Conservation (phyloP, 2,888 invertebrate species). For the Drepanosiphum platanoidis region DNA sequence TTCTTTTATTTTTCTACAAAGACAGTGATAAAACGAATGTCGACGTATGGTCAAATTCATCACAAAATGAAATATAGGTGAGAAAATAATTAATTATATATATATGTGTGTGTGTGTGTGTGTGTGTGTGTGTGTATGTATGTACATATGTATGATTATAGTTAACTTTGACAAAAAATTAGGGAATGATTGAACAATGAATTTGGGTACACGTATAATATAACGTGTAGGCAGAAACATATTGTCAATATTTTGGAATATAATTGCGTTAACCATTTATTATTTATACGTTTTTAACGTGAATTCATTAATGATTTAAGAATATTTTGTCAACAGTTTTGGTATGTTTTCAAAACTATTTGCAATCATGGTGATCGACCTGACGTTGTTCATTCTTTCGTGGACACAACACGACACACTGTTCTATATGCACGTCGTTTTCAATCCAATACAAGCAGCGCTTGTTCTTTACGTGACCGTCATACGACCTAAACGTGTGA, state of each 20-base stretch:
- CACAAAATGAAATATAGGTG: constrained; percentile 87
- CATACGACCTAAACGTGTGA: constrained; percentile 81
- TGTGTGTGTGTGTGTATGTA: not conserved
- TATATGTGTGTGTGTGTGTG: not conserved
- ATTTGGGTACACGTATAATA: not conserved
- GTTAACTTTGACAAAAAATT: too few relatives aligned
- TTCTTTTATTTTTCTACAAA: constrained; percentile 84
- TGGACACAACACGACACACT: constrained; percentile 79
- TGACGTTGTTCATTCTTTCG: constrained; percentile 81
- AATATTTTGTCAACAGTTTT: constrained; percentile 72
- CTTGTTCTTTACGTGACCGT: constrained; percentile 81
- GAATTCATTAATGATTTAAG: not conserved
- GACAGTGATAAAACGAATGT: constrained; percentile 81
- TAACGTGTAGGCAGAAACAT: too few relatives aligned
- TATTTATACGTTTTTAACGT: not conserved
- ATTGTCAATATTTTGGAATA: not conserved
- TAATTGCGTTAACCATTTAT: not conserved
- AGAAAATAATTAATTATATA: constrained; percentile 63
- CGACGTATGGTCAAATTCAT: constrained; percentile 86
- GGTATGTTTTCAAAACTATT: constrained; percentile 81
- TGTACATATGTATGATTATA: not conserved
- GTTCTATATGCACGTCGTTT: constrained; percentile 78
- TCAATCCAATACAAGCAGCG: constrained; percentile 81
- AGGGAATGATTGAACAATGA: not conserved
- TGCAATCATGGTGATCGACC: constrained; percentile 78